phyloP scores from a whole-genome alignment of 1,140 invertebrate species.

The Helicoverpa armigera region DNA sequence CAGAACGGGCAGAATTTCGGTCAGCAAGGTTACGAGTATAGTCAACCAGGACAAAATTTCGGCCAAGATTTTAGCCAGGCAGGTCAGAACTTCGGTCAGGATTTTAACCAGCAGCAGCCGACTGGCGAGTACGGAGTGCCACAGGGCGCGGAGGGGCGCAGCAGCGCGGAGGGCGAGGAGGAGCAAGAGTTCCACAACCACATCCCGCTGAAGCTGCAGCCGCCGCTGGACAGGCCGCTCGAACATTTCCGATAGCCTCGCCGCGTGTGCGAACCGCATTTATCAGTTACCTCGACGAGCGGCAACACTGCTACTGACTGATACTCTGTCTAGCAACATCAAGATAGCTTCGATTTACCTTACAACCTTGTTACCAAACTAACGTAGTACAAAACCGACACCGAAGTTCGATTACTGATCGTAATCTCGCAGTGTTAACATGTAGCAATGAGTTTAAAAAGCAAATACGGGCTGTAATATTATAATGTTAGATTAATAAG shows the following conservation, averaged over 20 bases:
- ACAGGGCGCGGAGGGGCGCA: constrained; percentile 69
- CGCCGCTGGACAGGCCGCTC: constrained; percentile 75
- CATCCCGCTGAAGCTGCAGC: constrained; percentile 79
- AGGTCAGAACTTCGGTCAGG: constrained; percentile 58
- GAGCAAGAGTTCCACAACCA: constrained; percentile 76
- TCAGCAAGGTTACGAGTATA: constrained; percentile 47
- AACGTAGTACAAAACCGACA: too few species aligned
- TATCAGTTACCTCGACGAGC: constrained; percentile 39
- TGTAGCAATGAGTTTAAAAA: neutral
- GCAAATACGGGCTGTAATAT: too few species aligned
- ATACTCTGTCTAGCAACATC: neutral
- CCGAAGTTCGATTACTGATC: too few species aligned
- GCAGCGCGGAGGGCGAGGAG: constrained; percentile 66
- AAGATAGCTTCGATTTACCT: neutral
- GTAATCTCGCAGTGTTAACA: neutral
- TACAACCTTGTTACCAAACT: too few species aligned
- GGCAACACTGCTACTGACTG: constrained; percentile 5
- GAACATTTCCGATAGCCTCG: constrained; percentile 77
- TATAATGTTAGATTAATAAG: too few species aligned
- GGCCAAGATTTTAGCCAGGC: constrained; percentile 53
- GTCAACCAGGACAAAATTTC: constrained; percentile 53
- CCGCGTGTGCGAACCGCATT: constrained; percentile 24
- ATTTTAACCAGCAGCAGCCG: constrained; percentile 56
- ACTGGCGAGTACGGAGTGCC: constrained; percentile 71
- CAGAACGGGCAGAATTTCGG: constrained; percentile 64